These are phyloP conservation scores for Trichomalopsis sarcophagae DNA, from an alignment of 1,140 invertebrate genomes.

Conservation along the genomic window DNA sequence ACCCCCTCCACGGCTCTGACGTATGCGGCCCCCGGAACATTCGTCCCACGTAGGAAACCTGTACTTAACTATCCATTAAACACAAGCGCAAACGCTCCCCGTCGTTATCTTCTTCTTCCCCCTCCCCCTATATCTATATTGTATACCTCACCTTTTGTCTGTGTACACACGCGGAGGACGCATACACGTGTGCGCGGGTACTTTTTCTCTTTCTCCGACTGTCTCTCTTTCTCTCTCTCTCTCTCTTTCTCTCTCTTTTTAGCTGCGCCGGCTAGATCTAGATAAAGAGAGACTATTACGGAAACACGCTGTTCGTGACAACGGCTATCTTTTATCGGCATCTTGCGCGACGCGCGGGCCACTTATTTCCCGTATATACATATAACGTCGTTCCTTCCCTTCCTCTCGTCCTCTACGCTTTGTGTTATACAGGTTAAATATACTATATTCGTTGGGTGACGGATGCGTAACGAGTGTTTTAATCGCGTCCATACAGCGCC, in stretches of 20 bases:
- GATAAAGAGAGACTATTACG: constrained; percentile 44
- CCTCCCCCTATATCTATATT: background rate
- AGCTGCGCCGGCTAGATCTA: constrained; percentile 8
- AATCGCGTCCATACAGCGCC: too few relatives aligned
- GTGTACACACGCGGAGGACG: background rate
- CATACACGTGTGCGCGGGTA: background rate
- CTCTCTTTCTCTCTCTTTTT: background rate
- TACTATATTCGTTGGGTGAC: too few relatives aligned
- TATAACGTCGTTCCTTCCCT: background rate
- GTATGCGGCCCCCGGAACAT: constrained; percentile 62
- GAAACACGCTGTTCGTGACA: constrained; percentile 45
- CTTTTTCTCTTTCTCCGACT: background rate
- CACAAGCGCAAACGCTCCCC: constrained; percentile 57
- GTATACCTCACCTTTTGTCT: background rate
- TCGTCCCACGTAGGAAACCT: constrained; percentile 69
- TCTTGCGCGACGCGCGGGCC: background rate
- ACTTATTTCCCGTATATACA: constrained; percentile 21
- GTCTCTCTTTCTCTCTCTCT: background rate
- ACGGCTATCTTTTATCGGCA: constrained; percentile 42
- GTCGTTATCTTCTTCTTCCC: background rate
- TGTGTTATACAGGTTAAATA: too few relatives aligned
- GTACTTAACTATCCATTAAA: constrained; percentile 73
- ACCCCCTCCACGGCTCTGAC: constrained; percentile 24
- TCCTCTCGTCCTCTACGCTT: too few relatives aligned
- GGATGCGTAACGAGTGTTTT: too few relatives aligned